Evolutionary conservation across 2,113 vertebrate species (phyloP), one percentile per base, ranked within the genome.

Genomic region (Callospermophilus lateralis): DNA sequence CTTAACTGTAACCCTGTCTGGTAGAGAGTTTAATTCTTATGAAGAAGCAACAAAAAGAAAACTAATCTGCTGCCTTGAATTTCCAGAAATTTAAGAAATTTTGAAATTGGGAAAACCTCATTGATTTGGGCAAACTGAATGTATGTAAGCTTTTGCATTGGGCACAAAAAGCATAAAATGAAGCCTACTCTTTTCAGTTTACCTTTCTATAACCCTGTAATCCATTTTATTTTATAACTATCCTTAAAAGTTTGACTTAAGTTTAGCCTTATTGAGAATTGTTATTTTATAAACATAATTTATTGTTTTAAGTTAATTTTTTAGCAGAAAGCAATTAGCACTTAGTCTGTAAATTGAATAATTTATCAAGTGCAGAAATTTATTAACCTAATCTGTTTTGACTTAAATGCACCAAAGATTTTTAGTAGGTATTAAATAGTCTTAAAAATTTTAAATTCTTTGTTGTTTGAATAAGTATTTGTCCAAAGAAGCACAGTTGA

Each of bases 401-500:
- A 98, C 96, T 91, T 98, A 98, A 98, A 98, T 93, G 96, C 97
- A 98, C 98, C 98, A 99, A 98, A 99, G 98, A 98, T 98, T 98
- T 97, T 97, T 98, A 96, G 98, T 98, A 97, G 97, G 87, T 98
- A 96, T 98, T 98, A 95, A 97, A 97, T 98, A 97, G 98, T 89
- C 97, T 73, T 92, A 97, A 22, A 97, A 92, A 97, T 97, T 95
- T 98, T 97, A 98, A 97, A 98, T 85, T 97, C 90, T 98, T 5
- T 32, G 11, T 93, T 98, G 98, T 98, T 98, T 98, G 97, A 98
- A 97, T 97, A 98, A 96, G 97, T 98, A 98, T 98, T 98, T 98
- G 97, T 98, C 98, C 98, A 98, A 98, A 99, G 98, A 99, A 98
- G 98, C 98, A 98, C 98, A 98, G 97, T 95, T 97, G 93, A 98